Percentiles rank a stretch among this genome's conserved stretches.
Evolutionary conservation across 2,888 invertebrate genomes (phyloP).

Genomic region (Agrochola circellaris): DNA sequence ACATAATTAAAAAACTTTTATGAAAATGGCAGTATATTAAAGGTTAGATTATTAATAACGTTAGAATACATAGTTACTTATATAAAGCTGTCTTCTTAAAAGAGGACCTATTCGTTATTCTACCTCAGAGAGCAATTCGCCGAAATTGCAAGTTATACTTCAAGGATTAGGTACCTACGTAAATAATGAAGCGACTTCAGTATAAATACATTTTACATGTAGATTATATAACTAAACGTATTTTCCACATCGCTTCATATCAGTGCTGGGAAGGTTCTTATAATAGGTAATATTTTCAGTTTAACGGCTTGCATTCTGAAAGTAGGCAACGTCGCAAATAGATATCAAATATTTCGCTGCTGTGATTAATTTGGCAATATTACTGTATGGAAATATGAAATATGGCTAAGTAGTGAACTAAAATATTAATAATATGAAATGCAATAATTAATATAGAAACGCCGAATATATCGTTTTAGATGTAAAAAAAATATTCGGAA

Average conservation of each 20-base stretch:
- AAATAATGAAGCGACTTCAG: constrained; percentile 6
- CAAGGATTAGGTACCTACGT: neutral
- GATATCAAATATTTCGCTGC: too few relatives aligned
- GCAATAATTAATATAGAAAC: too few relatives aligned
- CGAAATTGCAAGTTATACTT: constrained; percentile 7
- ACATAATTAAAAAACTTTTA: neutral
- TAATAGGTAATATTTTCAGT: neutral
- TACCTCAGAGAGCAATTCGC: constrained; percentile 12
- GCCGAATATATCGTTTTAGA: too few relatives aligned
- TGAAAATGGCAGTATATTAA: neutral
- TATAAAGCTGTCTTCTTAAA: neutral
- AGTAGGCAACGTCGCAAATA: too few relatives aligned
- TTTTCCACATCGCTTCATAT: neutral
- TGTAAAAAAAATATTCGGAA: too few relatives aligned
- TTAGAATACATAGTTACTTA: neutral
- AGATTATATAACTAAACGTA: neutral
- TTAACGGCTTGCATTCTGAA: neutral
- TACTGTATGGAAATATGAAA: too few relatives aligned
- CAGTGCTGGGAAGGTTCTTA: neutral
- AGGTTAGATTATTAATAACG: neutral
- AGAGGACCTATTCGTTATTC: neutral
- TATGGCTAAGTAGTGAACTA: too few relatives aligned
- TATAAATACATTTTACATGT: constrained; percentile 4
- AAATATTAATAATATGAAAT: too few relatives aligned
- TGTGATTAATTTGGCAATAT: too few relatives aligned